phyloP scores from a whole-genome alignment of 1,140 invertebrate genomes.

The Eciton burchellii region DNA sequence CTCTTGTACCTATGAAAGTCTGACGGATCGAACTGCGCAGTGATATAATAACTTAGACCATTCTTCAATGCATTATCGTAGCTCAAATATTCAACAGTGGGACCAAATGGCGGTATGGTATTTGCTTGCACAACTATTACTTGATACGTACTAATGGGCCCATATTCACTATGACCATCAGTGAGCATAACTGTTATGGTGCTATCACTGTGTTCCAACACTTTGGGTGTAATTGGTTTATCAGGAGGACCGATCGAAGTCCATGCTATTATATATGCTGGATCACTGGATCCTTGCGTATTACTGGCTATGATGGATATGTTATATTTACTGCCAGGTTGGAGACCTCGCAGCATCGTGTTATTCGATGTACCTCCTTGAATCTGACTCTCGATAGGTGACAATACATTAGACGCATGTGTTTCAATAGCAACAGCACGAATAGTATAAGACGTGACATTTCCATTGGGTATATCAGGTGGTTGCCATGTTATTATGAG shows the following conservation, averaged over 20 bases:
- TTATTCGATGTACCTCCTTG: conserved; percentile 82
- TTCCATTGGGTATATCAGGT: conserved; percentile 88
- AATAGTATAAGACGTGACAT: conserved; percentile 87
- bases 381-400: conserved; percentile 80
- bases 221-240: conserved; percentile 88
- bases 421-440: conserved; percentile 77
- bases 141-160: conserved; percentile 90
- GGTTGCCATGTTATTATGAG: conserved; percentile 85
- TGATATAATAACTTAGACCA: conserved; percentile 91
- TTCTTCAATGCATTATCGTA: conserved; percentile 87
- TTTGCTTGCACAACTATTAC: conserved; percentile 89
- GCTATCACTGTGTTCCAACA: conserved; percentile 86
- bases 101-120: conserved; percentile 75
- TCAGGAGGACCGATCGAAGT: conserved; percentile 91
- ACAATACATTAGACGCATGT: conserved; percentile 71
- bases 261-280: conserved; percentile 86
- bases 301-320: conserved; percentile 89
- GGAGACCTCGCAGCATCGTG: conserved; percentile 87
- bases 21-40: conserved; percentile 89
- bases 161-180: conserved; percentile 89
- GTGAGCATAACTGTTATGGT: conserved; percentile 88
- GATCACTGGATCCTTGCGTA: conserved; percentile 87
- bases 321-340: conserved; percentile 90
- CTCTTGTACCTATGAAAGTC: conserved; percentile 85
- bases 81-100: conserved; percentile 76